phyloP scores from a whole-genome alignment of 64 coral and sea anemone species.

The Dendrophyllia cribrosa region DNA sequence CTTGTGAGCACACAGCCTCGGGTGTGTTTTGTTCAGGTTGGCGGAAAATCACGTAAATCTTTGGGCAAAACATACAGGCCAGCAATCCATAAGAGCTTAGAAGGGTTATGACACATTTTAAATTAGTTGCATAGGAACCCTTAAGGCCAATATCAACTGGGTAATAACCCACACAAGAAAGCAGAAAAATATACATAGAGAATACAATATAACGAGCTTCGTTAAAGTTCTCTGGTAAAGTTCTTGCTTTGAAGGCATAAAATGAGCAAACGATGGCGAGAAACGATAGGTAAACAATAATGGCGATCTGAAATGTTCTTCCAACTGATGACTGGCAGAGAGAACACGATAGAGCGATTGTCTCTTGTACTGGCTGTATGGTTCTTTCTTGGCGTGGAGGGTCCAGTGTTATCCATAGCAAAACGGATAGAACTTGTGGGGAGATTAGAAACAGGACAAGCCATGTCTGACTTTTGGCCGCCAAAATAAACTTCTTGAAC shows the following conservation, averaged over 20 bases:
- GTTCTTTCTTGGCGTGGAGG: slow-evolving; percentile 20
- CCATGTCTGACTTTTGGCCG: slow-evolving; percentile 9
- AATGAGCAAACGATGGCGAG: slow-evolving; percentile 24
- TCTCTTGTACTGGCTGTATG: neutral
- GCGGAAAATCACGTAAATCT: slow-evolving; percentile 51
- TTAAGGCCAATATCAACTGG: slow-evolving; percentile 9
- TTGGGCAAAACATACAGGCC: slow-evolving; percentile 63
- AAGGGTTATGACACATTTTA: neutral
- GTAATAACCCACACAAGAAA: slow-evolving; percentile 26
- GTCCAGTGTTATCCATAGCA: slow-evolving; percentile 36
- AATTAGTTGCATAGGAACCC: slow-evolving; percentile 1
- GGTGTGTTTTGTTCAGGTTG: slow-evolving; percentile 60
- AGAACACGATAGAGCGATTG: slow-evolving; percentile 1
- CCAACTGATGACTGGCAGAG: neutral
- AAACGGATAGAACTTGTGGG: neutral
- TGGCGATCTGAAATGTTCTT: slow-evolving; percentile 7
- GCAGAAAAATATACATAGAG: slow-evolving; percentile 45
- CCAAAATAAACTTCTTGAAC: slow-evolving; percentile 39
- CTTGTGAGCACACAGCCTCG: slow-evolving; percentile 22
- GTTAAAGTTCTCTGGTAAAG: slow-evolving; percentile 48
- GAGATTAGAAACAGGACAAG: slow-evolving; percentile 8
- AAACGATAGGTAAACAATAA: neutral
- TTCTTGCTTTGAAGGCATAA: slow-evolving; percentile 51
- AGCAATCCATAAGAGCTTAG: slow-evolving; percentile 44
- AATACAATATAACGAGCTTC: slow-evolving; percentile 48